Percentiles rank a stretch among this genome's conserved stretches.
Conservation (phyloP, 2,888 invertebrate genomes). For the Scelioninae gen. 2 region DNA sequence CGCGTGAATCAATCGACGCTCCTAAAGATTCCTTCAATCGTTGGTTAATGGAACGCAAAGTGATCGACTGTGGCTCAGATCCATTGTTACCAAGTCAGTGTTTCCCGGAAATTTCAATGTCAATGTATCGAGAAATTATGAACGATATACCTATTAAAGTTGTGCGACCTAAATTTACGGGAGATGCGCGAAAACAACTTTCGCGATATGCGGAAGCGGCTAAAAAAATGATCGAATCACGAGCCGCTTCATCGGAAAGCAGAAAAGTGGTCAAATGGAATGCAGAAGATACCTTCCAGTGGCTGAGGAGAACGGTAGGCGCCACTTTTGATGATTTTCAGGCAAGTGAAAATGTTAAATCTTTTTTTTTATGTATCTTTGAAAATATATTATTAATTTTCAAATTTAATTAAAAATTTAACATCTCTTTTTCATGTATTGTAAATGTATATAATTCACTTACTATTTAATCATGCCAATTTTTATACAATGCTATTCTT, state of each 20-base stretch:
- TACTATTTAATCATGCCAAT: too few relatives aligned
- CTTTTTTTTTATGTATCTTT: too few relatives aligned
- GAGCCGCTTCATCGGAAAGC: conserved; percentile 94
- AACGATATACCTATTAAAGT: conserved; percentile 98
- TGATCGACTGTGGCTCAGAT: conserved; percentile 87
- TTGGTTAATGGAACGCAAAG: conserved; percentile 97
- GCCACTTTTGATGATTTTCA: conserved; percentile 96
- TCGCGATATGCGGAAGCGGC: conserved; percentile 97
- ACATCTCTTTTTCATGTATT: too few relatives aligned
- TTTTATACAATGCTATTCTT: too few relatives aligned
- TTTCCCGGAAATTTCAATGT: conserved; percentile 92
- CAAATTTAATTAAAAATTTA: too few relatives aligned
- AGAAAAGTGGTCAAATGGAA: conserved; percentile 99
- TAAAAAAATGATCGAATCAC: conserved; percentile 96
- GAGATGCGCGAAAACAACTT: conserved; percentile 95
- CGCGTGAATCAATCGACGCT: conserved; percentile 94
- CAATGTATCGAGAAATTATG: conserved; percentile 98
- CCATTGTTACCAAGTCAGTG: conserved; percentile 94
- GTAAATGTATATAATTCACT: too few relatives aligned
- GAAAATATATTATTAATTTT: too few relatives aligned
- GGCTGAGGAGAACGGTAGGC: conserved; percentile 93
- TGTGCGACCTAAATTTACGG: conserved; percentile 95
- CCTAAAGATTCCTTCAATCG: conserved; percentile 97
- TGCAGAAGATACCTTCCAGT: conserved; percentile 97
- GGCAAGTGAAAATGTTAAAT: too few relatives aligned